Evolutionary conservation across 2,888 invertebrate genomes (phyloP).

Genomic region (Pediacus dermestoides): DNA sequence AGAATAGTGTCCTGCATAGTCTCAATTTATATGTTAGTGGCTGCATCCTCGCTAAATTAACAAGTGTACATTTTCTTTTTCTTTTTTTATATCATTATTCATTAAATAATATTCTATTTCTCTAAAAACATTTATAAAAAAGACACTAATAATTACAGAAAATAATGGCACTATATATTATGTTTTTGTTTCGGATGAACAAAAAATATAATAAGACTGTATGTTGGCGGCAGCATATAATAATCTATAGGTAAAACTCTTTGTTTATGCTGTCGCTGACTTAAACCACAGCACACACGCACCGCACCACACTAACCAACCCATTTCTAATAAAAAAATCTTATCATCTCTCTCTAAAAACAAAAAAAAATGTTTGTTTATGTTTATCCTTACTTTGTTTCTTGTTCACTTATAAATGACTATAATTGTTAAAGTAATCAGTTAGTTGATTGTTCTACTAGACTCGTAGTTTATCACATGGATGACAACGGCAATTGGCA

Average conservation of each 20-base stretch:
- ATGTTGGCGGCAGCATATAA: conserved; percentile 27
- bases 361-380: background rate
- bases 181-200: conserved; percentile 31
- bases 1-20: conserved; percentile 42
- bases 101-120: conserved; percentile 49
- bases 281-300: conserved; percentile 40
- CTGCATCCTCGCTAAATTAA: conserved; percentile 50
- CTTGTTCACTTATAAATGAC: conserved; percentile 40
- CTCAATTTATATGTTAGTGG: conserved; percentile 47
- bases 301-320: conserved; percentile 44
- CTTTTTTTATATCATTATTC: too few species aligned
- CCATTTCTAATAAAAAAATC: conserved; percentile 39
- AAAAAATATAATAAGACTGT: too few species aligned
- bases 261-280: conserved; percentile 28
- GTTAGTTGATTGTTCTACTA: conserved; percentile 39
- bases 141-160: conserved; percentile 51
- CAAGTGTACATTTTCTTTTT: conserved; percentile 46
- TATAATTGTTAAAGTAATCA: conserved; percentile 40
- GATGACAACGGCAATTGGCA: conserved; percentile 51
- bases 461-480: conserved; percentile 50
- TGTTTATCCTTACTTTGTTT: conserved; percentile 20
- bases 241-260: conserved; percentile 21
- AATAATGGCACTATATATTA: conserved; percentile 51
- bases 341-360: conserved; percentile 28
- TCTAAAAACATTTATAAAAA: conserved; percentile 53